phyloP scores from a whole-genome alignment of 2,888 invertebrate species.

The Hirtodrosophila alboralis region DNA sequence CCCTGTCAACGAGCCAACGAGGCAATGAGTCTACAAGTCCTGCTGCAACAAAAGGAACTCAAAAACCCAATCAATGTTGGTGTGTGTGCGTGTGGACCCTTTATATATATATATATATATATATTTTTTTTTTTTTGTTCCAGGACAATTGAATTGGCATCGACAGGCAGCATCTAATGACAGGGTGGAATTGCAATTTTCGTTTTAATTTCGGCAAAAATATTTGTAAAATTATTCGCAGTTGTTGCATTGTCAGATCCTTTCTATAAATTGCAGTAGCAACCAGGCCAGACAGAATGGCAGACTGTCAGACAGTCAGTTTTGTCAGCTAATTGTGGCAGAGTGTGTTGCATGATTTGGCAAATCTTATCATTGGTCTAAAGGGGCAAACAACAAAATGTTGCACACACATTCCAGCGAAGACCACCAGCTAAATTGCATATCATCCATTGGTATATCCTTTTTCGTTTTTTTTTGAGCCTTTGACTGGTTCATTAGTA shows the following conservation, averaged over 20 bases:
- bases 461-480: too few species aligned
- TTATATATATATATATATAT: constrained; percentile 5
- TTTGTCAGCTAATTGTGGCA: constrained; percentile 44
- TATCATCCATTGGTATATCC: too few species aligned
- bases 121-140: constrained; percentile 35
- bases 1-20: constrained; percentile 62
- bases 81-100: constrained; percentile 7
- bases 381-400: constrained; percentile 17
- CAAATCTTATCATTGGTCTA: constrained; percentile 20
- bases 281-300: constrained; percentile 2
- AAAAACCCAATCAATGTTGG: constrained; percentile 25
- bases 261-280: constrained; percentile 65
- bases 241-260: constrained; percentile 57
- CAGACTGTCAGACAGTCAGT: constrained; percentile 21
- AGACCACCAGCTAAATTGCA: constrained; percentile 49
- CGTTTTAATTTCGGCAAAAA: constrained; percentile 45
- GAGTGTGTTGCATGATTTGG: constrained; percentile 32
- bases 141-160: constrained; percentile 52
- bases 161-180: constrained; percentile 62
- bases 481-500: constrained; percentile 34
- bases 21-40: constrained; percentile 39
- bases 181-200: constrained; percentile 74
- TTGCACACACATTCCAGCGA: constrained; percentile 30
- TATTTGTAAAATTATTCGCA: constrained; percentile 33
- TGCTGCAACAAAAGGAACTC: constrained; percentile 38